These are phyloP conservation scores for Sclerodermus sp. DNA, from an alignment of 2,888 invertebrate genomes.

Conservation along the genomic window DNA sequence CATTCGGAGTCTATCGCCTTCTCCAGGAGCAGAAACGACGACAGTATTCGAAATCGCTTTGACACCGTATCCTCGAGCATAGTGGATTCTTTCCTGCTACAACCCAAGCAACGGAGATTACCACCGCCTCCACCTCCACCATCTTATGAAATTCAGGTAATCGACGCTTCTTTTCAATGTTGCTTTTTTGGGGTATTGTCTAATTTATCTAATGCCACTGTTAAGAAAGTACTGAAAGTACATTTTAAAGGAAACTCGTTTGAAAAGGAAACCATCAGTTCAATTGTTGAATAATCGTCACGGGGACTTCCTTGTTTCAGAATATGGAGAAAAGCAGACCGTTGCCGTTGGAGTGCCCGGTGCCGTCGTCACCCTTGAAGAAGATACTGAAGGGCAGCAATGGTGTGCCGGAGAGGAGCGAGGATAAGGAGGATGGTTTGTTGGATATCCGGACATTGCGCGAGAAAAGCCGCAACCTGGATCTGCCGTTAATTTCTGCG, in stretches of 20 bases:
- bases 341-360: constrained; percentile 40
- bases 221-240: too few relatives aligned
- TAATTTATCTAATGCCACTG: too few relatives aligned
- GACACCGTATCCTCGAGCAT: constrained; percentile 51
- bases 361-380: constrained; percentile 25
- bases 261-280: too few relatives aligned
- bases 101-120: constrained; percentile 60
- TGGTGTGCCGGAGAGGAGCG: constrained; percentile 24
- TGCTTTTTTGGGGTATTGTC: too few relatives aligned
- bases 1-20: constrained; percentile 44
- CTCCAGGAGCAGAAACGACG: constrained; percentile 74
- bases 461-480: constrained; percentile 86
- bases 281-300: too few relatives aligned
- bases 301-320: constrained; percentile 37
- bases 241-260: too few relatives aligned
- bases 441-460: constrained; percentile 81
- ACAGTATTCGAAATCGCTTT: constrained; percentile 75
- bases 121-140: constrained; percentile 66
- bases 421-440: constrained; percentile 49
- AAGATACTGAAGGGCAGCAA: constrained; percentile 20
- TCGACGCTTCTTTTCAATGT: too few relatives aligned
- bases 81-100: constrained; percentile 50
- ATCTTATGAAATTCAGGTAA: constrained; percentile 57
- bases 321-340: constrained; percentile 51
- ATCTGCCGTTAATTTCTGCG: constrained; percentile 89